phyloP scores from a whole-genome alignment of 2,888 invertebrate species.

The Deroplatys truncata region DNA sequence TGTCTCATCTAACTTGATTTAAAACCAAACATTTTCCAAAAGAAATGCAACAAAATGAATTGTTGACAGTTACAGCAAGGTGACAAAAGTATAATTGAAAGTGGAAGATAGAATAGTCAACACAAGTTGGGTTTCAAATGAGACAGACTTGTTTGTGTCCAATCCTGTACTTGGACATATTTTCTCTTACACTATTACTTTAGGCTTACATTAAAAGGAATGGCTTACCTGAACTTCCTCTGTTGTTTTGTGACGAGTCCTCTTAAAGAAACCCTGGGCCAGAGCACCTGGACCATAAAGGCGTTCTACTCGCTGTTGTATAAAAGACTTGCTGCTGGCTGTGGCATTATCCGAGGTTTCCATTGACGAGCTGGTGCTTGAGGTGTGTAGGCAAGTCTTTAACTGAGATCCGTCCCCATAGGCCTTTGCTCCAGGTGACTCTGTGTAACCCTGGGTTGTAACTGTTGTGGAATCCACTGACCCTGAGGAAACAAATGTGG shows the following conservation, averaged over 20 bases:
- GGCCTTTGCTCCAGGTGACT: neutral
- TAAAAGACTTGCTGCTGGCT: conserved; percentile 56
- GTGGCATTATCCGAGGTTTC: neutral
- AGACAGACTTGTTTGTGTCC: too few species aligned
- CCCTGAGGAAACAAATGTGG: neutral
- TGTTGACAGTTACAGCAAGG: too few species aligned
- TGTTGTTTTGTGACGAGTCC: conserved; percentile 41
- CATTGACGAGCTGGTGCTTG: neutral
- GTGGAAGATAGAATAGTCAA: too few species aligned
- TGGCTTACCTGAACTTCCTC: conserved; percentile 13
- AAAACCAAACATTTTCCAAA: too few species aligned
- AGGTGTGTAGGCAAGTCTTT: neutral
- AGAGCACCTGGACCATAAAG: conserved; percentile 83
- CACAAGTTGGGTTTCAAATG: too few species aligned
- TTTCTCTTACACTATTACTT: too few species aligned
- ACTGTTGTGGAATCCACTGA: neutral
- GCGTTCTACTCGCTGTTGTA: conserved; percentile 83
- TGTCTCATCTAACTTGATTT: too few species aligned
- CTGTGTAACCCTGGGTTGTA: neutral
- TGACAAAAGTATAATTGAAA: too few species aligned
- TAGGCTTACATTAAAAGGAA: neutral
- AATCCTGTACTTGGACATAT: too few species aligned
- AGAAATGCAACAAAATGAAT: too few species aligned
- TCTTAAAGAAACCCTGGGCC: conserved; percentile 78
- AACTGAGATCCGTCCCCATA: neutral